phyloP scores from a whole-genome alignment of 2,888 invertebrate genomes.

The Andrena haemorrhoa region DNA sequence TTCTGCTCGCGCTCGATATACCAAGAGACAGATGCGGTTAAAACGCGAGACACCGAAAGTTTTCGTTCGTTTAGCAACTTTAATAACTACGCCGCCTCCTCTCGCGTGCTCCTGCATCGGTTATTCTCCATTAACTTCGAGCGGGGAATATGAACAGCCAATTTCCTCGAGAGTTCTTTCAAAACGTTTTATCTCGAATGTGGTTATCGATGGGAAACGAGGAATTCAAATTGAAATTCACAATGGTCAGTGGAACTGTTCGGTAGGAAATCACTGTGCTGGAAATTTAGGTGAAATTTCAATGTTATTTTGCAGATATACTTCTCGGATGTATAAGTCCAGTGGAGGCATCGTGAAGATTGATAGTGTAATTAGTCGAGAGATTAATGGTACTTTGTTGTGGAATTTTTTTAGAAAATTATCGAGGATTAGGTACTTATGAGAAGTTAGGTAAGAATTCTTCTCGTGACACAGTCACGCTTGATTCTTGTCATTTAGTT shows the following conservation, averaged over 20 bases:
- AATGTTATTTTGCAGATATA: background rate
- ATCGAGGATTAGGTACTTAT: too few species aligned
- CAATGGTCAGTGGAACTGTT: background rate
- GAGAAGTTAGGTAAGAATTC: too few species aligned
- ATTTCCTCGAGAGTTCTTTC: constrained; percentile 4
- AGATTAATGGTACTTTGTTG: background rate
- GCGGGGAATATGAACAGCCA: background rate
- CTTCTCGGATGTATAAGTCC: background rate
- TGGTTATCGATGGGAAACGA: background rate
- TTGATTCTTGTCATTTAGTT: too few species aligned
- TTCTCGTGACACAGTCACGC: too few species aligned
- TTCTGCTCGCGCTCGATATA: constrained; percentile 23
- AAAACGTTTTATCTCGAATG: background rate
- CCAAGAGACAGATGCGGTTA: constrained; percentile 13
- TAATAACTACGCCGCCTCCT: constrained; percentile 11
- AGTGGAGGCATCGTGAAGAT: background rate
- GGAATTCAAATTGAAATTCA: background rate
- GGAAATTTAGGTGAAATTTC: background rate
- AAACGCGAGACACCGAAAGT: background rate
- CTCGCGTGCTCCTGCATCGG: background rate
- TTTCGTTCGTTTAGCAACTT: constrained; percentile 8
- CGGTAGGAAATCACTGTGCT: too few species aligned
- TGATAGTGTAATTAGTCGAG: background rate
- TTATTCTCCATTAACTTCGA: background rate
- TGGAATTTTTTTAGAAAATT: too few species aligned